Evolutionary conservation across 2,888 invertebrate genomes (phyloP).

Genomic region (Ophraella communa): DNA sequence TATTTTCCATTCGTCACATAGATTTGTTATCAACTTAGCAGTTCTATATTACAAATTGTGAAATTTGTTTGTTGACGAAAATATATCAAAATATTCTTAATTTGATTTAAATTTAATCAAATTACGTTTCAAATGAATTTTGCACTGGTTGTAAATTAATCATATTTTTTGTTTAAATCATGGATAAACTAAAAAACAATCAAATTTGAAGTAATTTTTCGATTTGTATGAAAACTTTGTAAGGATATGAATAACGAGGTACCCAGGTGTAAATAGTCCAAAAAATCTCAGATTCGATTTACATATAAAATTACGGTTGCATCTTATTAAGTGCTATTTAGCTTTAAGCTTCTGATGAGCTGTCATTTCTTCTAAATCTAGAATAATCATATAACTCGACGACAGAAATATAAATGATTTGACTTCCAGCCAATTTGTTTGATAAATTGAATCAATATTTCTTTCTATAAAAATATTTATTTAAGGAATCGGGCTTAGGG

Average conservation of each 20-base stretch:
- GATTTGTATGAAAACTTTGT: background rate
- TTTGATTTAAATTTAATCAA: no score
- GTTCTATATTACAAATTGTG: no score
- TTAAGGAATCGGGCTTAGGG: constrained; percentile 50
- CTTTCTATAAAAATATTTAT: constrained; percentile 62
- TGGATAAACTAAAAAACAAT: no score
- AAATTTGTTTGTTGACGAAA: no score
- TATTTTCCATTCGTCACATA: no score
- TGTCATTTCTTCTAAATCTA: constrained; percentile 54
- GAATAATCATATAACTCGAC: constrained; percentile 60
- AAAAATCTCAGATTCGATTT: constrained; percentile 43
- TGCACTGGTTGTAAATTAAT: no score
- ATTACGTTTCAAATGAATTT: no score
- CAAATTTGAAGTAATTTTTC: background rate
- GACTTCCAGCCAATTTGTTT: constrained; percentile 61
- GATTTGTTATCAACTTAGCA: no score
- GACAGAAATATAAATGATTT: constrained; percentile 60
- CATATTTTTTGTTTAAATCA: no score
- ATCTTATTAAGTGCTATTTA: constrained; percentile 55
- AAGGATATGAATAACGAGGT: constrained; percentile 26
- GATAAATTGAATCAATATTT: constrained; percentile 62
- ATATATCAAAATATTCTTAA: no score
- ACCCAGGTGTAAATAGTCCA: constrained; percentile 41
- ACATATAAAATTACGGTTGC: constrained; percentile 53
- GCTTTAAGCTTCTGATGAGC: constrained; percentile 57